phyloP scores from a whole-genome alignment of 2,113 vertebrate genomes.

The Bubalus kerabau region DNA sequence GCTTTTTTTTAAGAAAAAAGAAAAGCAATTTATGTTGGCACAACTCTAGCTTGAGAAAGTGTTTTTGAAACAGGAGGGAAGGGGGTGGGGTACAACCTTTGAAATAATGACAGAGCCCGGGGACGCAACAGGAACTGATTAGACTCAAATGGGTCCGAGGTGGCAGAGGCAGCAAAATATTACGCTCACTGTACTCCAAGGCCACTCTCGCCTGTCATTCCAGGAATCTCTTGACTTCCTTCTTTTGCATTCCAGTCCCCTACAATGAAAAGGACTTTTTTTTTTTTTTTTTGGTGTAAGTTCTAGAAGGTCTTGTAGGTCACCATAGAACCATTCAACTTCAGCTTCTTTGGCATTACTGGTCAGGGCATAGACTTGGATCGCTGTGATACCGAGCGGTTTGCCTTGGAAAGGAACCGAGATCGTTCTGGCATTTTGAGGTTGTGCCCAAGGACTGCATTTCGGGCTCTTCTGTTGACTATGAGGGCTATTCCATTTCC shows the following conservation, averaged over 20 bases:
- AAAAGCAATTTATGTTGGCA: not conserved
- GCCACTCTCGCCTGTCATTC: not conserved
- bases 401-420: not conserved
- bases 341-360: not conserved
- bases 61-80: not conserved
- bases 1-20: not conserved
- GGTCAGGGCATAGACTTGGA: not conserved
- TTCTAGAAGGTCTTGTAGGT: not conserved
- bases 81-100: not conserved
- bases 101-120: not conserved
- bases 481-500: not conserved
- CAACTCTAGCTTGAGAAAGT: not conserved
- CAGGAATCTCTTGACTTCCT: not conserved
- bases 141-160: not conserved
- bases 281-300: not conserved
- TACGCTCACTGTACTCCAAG: accelerated
- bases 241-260: not conserved
- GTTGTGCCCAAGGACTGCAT: not conserved
- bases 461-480: not conserved
- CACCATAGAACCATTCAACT: not conserved
- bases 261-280: not conserved
- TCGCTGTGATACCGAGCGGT: not conserved
- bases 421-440: not conserved
- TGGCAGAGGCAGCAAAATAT: not conserved
- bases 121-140: not conserved